These are phyloP conservation scores for Bombycilla garrulus DNA, from an alignment of 2,113 vertebrate species.

Conservation along the genomic window DNA sequence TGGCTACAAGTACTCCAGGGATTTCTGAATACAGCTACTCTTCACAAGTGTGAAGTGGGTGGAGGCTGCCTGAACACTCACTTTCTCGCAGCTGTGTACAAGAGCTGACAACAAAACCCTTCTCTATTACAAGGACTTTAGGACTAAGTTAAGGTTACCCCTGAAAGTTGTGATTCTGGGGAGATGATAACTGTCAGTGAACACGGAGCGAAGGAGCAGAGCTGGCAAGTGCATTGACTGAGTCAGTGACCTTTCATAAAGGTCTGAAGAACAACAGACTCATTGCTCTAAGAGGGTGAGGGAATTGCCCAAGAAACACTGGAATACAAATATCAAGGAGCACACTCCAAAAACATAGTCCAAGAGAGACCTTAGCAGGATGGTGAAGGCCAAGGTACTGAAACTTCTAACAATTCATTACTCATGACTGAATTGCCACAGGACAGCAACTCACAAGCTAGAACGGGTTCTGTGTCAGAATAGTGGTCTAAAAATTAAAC, in stretches of 20 bases:
- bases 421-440: background rate
- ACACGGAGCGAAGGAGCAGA: background rate
- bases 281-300: background rate
- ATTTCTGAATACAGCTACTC: background rate
- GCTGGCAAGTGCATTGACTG: rapidly evolving
- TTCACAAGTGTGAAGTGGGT: background rate
- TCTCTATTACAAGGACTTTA: background rate
- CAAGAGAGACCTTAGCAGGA: background rate
- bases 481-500: background rate
- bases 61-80: background rate
- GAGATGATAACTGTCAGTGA: background rate
- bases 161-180: background rate
- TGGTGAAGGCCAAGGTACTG: background rate
- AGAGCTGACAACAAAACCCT: background rate
- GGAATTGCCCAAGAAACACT: background rate
- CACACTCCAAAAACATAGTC: background rate
- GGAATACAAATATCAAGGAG: background rate
- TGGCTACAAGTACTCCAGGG: background rate
- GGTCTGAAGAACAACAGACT: background rate
- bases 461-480: background rate
- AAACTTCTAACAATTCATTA: background rate
- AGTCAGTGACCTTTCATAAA: background rate
- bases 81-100: background rate
- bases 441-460: background rate
- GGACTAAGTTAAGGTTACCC: background rate